Percentiles rank a stretch among this genome's conserved stretches.
Conservation (phyloP, 2,113 vertebrate species). For the Ariopsis seemanni region DNA sequence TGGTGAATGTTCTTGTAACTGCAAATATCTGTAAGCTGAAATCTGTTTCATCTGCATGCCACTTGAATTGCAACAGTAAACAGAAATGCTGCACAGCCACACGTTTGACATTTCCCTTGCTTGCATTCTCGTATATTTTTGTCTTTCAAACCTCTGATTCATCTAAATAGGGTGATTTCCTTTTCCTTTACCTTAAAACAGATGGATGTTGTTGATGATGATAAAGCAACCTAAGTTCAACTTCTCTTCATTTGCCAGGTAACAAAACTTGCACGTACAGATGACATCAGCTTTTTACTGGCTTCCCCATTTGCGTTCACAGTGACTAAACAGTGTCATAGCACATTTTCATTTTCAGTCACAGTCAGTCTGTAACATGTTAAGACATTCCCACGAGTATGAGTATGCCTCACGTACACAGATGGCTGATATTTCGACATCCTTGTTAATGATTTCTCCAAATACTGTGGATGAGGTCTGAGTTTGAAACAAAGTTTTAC, state of each 20-base stretch:
- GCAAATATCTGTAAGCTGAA: background rate
- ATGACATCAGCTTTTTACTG: conserved; percentile 37
- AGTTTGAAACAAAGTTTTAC: background rate
- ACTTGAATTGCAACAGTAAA: conserved; percentile 22
- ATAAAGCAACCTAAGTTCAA: background rate
- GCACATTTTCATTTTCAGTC: conserved; percentile 45
- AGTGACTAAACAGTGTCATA: conserved; percentile 40
- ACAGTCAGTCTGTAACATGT: conserved; percentile 38
- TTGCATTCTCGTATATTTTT: background rate
- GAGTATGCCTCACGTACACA: conserved; percentile 47
- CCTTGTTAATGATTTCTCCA: conserved; percentile 6
- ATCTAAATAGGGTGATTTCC: background rate
- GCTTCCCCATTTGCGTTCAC: conserved; percentile 31
- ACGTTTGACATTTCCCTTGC: background rate
- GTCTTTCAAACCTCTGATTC: background rate
- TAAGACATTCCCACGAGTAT: conserved; percentile 50
- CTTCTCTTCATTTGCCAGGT: conserved; percentile 29
- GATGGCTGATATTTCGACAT: conserved; percentile 50
- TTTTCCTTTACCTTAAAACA: background rate
- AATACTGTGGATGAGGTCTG: background rate
- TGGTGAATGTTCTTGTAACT: conserved; percentile 1
- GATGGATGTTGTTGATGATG: background rate
- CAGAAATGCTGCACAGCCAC: conserved; percentile 2
- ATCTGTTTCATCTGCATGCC: background rate
- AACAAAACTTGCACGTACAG: conserved; percentile 19